Evolutionary conservation across 1,140 invertebrate genomes (phyloP).

Genomic region (Acyrthosiphon pisum): DNA sequence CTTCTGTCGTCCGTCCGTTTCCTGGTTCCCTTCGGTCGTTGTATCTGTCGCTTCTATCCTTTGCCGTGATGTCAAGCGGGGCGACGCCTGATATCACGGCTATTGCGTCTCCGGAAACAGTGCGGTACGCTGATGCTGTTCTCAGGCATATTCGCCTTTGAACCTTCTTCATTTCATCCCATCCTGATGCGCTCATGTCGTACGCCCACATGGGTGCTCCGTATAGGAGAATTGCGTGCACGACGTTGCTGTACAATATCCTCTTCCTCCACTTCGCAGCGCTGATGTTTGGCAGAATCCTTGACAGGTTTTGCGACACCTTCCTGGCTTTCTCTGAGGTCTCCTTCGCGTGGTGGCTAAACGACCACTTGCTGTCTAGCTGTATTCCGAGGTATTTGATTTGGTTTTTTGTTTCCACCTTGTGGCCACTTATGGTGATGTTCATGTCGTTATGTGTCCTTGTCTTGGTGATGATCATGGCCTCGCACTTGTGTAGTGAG

Average conservation of each 20-base stretch:
- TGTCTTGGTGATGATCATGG: neutral
- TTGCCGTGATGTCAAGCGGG: neutral
- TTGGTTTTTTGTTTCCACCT: neutral
- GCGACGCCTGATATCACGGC: neutral
- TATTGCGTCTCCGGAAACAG: neutral
- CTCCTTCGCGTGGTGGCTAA: neutral
- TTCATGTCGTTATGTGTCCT: conserved; percentile 41
- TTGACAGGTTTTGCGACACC: neutral
- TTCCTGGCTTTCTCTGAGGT: neutral
- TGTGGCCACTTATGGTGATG: conserved; percentile 59
- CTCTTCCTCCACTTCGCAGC: neutral
- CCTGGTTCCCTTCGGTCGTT: neutral
- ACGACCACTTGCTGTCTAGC: neutral
- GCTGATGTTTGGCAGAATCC: neutral
- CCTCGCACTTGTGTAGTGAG: neutral
- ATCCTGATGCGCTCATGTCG: neutral
- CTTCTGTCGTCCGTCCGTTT: no score
- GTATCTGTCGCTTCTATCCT: neutral
- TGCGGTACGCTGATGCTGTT: neutral
- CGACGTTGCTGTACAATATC: neutral
- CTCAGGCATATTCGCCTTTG: neutral
- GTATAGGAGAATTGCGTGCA: neutral
- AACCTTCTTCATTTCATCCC: neutral
- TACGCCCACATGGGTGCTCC: neutral
- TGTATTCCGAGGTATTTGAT: neutral